Base-by-base conservation (phyloP, 2,888 invertebrate genomes). In the Orthonychiurus folsomi region DNA sequence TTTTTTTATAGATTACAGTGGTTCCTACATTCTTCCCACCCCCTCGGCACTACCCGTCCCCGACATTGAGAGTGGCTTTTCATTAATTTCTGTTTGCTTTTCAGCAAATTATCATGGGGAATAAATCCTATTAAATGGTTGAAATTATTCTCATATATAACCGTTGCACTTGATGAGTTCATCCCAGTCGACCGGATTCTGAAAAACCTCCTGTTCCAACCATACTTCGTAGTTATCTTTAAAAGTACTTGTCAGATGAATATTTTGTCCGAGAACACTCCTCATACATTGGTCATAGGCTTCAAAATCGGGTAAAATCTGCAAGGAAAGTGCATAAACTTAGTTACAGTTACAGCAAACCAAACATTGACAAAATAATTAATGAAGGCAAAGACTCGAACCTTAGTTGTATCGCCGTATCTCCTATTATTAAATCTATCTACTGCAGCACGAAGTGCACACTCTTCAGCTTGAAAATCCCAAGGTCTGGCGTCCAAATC, bases 401-500 rank as follows among this genome's bases (percentile, higher is more conserved):
- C 73, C 68, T 71, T 72, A 47, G 67, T 69, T 47, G 70, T 69
- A 26, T 81, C 80, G 25, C 84, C 84, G 76, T 99, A 97, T 68
- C 97, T 83, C 24, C 97, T 84, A 75, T 88, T 86, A 78, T 99
- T 97, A 75, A 99, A 99, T 64, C 93, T 84, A 79, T 99, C 97
- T 1, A 99, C 96, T 69, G 90, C 91, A 0, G 89, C 87, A 66
- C 96, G 84, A 63, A 99, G 79, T 15, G 93, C 88, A 77, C 94
- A 93, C 77, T 99, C 99, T 77, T 99, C 97, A 37, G 91, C 93
- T 80, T 99, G 84, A 74, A 93, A 97, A 77, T 99, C 96, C 95
- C 95, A 96, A 0, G 96, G 96, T 65, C 94, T 83, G 0, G 95
- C 95, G 79, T 97, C 95, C 74, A 96, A 84, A 81, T 96, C 91